Percentiles rank a stretch among this genome's conserved stretches.
These are phyloP conservation scores for Caranx ignobilis DNA, from an alignment of 2,113 vertebrate species.

Conservation along the genomic window DNA sequence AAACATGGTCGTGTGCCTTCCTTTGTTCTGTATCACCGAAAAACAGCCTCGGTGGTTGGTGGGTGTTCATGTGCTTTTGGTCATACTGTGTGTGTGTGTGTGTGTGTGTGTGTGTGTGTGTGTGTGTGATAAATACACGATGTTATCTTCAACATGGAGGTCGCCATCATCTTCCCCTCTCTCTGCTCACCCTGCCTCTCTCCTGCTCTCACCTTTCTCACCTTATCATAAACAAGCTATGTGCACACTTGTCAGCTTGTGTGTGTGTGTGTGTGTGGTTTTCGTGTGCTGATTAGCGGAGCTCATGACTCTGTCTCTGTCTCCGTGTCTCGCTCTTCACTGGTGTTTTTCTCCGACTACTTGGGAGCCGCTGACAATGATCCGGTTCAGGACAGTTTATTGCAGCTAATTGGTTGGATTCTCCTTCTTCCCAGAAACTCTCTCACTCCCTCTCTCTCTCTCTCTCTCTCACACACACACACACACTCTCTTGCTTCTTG, in stretches of 20 bases:
- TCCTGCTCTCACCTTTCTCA: background rate
- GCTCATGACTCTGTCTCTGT: constrained; percentile 33
- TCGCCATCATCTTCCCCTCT: background rate
- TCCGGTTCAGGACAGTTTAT: constrained; percentile 70
- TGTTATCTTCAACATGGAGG: background rate
- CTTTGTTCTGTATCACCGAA: background rate
- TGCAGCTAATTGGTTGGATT: constrained; percentile 69
- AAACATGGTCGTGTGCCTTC: constrained; percentile 1
- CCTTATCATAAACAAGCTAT: background rate
- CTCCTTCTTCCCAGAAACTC: constrained; percentile 42
- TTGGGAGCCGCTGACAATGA: constrained; percentile 56
- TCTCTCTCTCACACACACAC: background rate
- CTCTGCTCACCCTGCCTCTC: background rate
- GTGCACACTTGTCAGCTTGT: background rate
- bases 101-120: background rate
- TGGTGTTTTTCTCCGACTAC: constrained; percentile 32
- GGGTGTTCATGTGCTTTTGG: background rate
- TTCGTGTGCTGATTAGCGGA: constrained; percentile 59
- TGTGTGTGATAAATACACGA: background rate
- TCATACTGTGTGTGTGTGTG: background rate
- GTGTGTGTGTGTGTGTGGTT: constrained; percentile 28
- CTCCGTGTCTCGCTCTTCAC: constrained; percentile 13
- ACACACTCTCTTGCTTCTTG: constrained; percentile 18
- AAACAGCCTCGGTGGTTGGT: background rate
- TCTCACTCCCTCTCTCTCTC: background rate